These are phyloP conservation scores for Megaceryle maxima DNA, from an alignment of 2,113 vertebrate species.

Conservation along the genomic window DNA sequence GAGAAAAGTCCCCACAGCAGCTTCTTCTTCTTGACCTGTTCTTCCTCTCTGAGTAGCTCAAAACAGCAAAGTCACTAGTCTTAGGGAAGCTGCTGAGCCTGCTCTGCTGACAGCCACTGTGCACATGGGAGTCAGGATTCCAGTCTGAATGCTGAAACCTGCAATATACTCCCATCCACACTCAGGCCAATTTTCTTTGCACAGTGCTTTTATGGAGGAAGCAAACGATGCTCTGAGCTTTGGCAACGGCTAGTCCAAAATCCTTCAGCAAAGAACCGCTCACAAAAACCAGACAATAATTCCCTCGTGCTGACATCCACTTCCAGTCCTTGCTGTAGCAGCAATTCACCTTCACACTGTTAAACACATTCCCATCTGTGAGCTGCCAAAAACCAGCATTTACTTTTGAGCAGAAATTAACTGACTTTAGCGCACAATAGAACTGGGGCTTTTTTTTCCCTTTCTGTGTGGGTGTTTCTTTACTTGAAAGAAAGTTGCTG, in stretches of 20 bases:
- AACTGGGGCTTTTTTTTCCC: background rate
- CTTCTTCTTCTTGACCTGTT: background rate
- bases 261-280: background rate
- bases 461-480: conserved; percentile 6
- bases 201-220: background rate
- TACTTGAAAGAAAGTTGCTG: conserved; percentile 16
- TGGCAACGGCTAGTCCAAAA: background rate
- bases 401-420: conserved; percentile 20
- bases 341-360: background rate
- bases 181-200: background rate
- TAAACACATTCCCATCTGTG: conserved; percentile 10
- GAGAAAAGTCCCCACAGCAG: background rate
- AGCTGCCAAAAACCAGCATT: conserved; percentile 37
- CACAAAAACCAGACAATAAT: background rate
- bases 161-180: background rate
- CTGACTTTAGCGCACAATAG: background rate
- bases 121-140: background rate
- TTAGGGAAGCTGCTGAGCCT: background rate
- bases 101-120: background rate
- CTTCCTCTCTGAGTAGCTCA: background rate
- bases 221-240: background rate
- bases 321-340: background rate
- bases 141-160: background rate
- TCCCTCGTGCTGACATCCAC: background rate
- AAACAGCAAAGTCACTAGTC: background rate